These are phyloP conservation scores for Danionella dracula DNA, from an alignment of 2,797 vertebrate species.

Conservation along the genomic window DNA sequence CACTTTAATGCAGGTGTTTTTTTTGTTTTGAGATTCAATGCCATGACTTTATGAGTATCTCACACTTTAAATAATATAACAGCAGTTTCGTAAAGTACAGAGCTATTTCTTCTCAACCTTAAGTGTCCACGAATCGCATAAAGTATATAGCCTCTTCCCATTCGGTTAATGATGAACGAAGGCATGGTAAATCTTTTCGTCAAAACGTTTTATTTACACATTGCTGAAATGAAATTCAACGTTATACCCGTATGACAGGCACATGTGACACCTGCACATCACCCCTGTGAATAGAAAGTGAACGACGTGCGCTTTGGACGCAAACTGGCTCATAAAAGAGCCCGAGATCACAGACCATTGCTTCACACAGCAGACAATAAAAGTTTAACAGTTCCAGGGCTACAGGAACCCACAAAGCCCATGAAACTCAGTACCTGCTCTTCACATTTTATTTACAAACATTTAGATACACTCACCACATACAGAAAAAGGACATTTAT, in stretches of 20 bases:
- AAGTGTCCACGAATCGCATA: too few relatives aligned
- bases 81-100: too few relatives aligned
- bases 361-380: slow-evolving; percentile 12
- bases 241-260: slow-evolving; percentile 50
- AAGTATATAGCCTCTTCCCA: too few relatives aligned
- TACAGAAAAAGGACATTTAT: slow-evolving; percentile 70
- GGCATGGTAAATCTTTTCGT: slow-evolving; percentile 37
- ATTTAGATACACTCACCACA: slow-evolving; percentile 61
- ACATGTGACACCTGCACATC: slow-evolving; percentile 42
- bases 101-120: too few relatives aligned
- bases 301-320: slow-evolving; percentile 35
- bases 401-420: slow-evolving; percentile 5
- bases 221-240: slow-evolving; percentile 57
- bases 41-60: too few relatives aligned
- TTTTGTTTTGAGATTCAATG: too few relatives aligned
- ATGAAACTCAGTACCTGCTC: slow-evolving; percentile 53
- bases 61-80: too few relatives aligned
- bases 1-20: too few relatives aligned
- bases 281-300: slow-evolving; percentile 28
- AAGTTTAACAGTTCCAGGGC: slow-evolving; percentile 1
- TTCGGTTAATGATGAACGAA: slow-evolving; percentile 7
- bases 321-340: slow-evolving; percentile 21
- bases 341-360: slow-evolving; percentile 9
- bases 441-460: slow-evolving; percentile 64
- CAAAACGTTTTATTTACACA: slow-evolving; percentile 73